A percentile compares a stretch with the other conserved stretches of the same genome.
Conservation (phyloP, 2,113 vertebrate species). For the Delphinus delphis region DNA sequence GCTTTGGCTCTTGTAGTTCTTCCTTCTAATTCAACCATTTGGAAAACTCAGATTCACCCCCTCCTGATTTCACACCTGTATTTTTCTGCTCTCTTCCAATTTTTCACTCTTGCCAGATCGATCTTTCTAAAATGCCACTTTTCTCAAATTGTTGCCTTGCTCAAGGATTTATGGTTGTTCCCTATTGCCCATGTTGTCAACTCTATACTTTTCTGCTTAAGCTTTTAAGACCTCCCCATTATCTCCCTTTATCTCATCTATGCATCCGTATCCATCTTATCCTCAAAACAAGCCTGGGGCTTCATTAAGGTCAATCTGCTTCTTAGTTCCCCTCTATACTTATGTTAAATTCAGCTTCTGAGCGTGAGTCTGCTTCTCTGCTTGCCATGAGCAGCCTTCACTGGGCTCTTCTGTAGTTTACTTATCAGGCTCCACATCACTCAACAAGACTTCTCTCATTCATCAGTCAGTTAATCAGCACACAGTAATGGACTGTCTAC, state of each 20-base stretch:
- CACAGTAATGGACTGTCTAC: neutral
- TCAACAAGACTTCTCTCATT: neutral
- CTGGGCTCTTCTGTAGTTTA: neutral
- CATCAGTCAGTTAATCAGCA: neutral
- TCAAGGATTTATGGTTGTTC: neutral
- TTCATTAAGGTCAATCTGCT: neutral
- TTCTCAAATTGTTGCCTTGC: neutral
- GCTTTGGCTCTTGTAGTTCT: neutral
- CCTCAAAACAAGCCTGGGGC: neutral
- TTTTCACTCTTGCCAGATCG: neutral
- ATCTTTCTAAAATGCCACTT: neutral
- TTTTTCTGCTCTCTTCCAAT: neutral
- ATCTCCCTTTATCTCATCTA: neutral
- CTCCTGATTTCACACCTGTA: neutral
- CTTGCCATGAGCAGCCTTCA: neutral
- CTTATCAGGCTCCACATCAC: neutral
- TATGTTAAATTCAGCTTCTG: neutral
- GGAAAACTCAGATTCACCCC: neutral
- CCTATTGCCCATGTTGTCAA: neutral
- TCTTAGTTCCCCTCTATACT: neutral
- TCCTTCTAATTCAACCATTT: neutral
- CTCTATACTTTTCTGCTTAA: neutral
- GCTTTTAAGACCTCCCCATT: neutral
- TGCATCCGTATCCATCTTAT: neutral
- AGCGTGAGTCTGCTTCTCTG: neutral